Conservation (phyloP, 2,888 invertebrate species). For the Pristionchus japonicus region DNA sequence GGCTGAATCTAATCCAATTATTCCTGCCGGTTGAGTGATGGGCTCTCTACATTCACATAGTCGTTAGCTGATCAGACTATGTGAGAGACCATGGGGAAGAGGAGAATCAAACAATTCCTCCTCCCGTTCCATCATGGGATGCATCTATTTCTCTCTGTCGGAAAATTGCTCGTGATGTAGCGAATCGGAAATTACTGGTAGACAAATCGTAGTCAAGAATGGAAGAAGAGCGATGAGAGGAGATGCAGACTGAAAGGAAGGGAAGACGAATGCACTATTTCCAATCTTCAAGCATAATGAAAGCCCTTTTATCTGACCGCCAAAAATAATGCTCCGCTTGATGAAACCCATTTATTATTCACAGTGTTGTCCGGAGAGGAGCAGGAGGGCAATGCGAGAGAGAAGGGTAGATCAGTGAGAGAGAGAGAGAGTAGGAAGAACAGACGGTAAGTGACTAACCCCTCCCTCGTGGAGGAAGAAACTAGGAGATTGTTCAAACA, state of each 20-base stretch:
- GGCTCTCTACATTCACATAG: background rate
- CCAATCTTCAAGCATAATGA: too few species aligned
- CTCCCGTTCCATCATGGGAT: too few species aligned
- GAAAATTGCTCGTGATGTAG: background rate
- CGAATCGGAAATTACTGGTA: background rate
- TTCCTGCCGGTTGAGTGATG: background rate
- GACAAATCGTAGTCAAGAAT: background rate
- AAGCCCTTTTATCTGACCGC: too few species aligned
- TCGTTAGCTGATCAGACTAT: too few species aligned
- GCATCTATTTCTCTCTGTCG: too few species aligned
- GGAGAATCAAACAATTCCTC: too few species aligned
- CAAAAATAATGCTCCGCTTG: too few species aligned
- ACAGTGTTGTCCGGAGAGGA: too few species aligned
- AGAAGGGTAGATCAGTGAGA: background rate
- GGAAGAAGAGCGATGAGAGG: background rate
- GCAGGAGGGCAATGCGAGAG: background rate
- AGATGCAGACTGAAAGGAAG: too few species aligned
- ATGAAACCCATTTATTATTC: too few species aligned
- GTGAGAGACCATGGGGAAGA: too few species aligned
- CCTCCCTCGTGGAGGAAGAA: background rate
- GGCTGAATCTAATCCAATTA: constrained; percentile 7
- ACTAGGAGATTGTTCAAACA: constrained; percentile 21
- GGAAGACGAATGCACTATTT: background rate
- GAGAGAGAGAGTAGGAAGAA: background rate
- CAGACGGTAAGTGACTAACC: background rate